Conservation (phyloP, 2,113 vertebrate genomes). For the Acrocephalus kingi region DNA sequence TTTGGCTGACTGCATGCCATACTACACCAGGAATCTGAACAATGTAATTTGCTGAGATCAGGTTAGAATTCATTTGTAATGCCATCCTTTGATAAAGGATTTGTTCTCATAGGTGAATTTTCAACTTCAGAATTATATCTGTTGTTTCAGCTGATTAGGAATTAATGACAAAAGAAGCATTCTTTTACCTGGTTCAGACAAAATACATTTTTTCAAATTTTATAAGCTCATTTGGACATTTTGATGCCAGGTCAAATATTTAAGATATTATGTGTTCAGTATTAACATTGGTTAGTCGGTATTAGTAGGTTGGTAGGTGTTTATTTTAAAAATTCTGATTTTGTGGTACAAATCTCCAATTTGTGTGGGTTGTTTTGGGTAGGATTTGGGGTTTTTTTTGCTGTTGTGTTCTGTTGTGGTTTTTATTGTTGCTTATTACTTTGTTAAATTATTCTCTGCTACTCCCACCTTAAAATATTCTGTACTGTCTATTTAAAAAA, state of each 20-base stretch:
- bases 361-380: not conserved
- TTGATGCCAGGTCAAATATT: not conserved
- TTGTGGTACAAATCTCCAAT: not conserved
- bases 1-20: not conserved
- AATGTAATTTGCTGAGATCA: not conserved
- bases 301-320: not conserved
- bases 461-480: not conserved
- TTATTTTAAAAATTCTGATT: not conserved
- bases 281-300: not conserved
- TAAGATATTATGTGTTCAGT: not conserved
- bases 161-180: not conserved
- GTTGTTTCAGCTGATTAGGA: not conserved
- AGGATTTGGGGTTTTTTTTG: not conserved
- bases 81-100: not conserved
- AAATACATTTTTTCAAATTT: not conserved
- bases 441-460: not conserved
- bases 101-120: not conserved
- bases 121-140: not conserved
- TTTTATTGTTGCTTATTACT: not conserved
- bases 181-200: not conserved
- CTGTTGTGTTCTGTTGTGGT: not conserved
- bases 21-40: not conserved
- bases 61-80: not conserved
- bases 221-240: not conserved
- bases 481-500: not conserved